Conservation (phyloP, 2,113 vertebrate species). For the Gobiocypris rarus region DNA sequence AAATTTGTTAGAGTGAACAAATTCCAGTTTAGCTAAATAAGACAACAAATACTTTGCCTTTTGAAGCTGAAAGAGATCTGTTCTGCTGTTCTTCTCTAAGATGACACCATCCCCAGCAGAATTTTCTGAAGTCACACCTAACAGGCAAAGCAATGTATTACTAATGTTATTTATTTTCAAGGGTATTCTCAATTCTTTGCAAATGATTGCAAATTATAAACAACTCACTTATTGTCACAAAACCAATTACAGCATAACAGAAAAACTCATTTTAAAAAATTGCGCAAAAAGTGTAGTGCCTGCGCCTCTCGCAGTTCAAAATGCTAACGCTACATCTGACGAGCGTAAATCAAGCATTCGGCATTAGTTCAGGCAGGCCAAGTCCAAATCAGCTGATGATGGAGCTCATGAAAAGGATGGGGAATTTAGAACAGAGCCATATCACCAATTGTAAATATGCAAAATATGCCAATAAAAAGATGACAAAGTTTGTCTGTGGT, state of each 20-base stretch:
- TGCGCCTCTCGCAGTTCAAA: too few relatives aligned
- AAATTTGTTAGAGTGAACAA: background rate
- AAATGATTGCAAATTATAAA: background rate
- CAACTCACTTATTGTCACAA: background rate
- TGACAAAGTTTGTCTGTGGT: too few relatives aligned
- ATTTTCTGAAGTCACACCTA: constrained; percentile 47
- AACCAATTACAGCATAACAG: background rate
- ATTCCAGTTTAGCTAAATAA: background rate
- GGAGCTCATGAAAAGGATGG: too few relatives aligned
- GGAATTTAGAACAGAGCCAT: too few relatives aligned
- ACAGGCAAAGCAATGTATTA: background rate
- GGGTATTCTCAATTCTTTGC: background rate
- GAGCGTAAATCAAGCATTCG: too few relatives aligned
- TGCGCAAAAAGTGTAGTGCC: too few relatives aligned
- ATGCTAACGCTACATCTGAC: too few relatives aligned
- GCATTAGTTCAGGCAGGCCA: too few relatives aligned
- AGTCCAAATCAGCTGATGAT: too few relatives aligned
- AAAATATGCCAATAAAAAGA: too few relatives aligned
- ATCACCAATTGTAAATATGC: too few relatives aligned
- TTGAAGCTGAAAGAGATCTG: constrained; percentile 93
- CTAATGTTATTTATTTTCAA: background rate
- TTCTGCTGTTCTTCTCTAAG: constrained; percentile 84
- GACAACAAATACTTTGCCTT: constrained; percentile 78
- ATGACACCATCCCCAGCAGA: constrained; percentile 69
- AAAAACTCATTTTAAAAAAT: background rate